These are phyloP conservation scores for Tragopan temminckii DNA, from an alignment of 2,797 vertebrate species.

Conservation along the genomic window DNA sequence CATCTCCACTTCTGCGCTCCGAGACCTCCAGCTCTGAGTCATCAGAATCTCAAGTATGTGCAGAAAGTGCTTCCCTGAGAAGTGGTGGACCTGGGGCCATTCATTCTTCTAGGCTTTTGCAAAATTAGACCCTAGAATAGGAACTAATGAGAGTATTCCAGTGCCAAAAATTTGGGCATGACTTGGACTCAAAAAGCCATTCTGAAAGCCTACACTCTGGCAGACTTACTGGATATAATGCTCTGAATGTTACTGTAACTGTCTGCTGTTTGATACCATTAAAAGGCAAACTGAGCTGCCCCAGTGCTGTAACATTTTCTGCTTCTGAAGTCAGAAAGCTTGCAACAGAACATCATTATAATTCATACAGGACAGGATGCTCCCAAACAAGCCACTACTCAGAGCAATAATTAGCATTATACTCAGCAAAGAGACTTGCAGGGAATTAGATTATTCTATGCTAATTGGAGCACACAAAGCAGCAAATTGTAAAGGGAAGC, in stretches of 20 bases:
- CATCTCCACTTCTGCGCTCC: neutral
- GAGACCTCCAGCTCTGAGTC: neutral
- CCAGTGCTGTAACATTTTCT: neutral
- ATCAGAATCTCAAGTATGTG: fast-evolving
- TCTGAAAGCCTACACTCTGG: neutral
- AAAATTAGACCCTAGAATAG: neutral
- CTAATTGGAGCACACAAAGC: neutral
- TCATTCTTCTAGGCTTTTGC: neutral
- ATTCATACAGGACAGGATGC: neutral
- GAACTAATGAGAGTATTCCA: neutral
- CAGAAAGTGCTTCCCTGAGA: neutral
- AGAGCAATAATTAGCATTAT: neutral
- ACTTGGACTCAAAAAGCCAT: neutral
- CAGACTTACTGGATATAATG: neutral
- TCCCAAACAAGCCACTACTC: neutral
- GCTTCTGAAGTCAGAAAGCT: neutral
- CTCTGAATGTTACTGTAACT: neutral
- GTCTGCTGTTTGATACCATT: neutral
- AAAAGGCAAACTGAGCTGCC: neutral
- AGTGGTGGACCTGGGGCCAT: fast-evolving
- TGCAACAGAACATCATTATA: neutral
- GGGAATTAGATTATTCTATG: neutral
- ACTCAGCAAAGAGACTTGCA: neutral
- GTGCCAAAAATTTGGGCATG: neutral
- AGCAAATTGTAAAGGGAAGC: neutral